Base-by-base conservation (phyloP, 2,888 invertebrate genomes). In the Frankliniella intonsa region DNA sequence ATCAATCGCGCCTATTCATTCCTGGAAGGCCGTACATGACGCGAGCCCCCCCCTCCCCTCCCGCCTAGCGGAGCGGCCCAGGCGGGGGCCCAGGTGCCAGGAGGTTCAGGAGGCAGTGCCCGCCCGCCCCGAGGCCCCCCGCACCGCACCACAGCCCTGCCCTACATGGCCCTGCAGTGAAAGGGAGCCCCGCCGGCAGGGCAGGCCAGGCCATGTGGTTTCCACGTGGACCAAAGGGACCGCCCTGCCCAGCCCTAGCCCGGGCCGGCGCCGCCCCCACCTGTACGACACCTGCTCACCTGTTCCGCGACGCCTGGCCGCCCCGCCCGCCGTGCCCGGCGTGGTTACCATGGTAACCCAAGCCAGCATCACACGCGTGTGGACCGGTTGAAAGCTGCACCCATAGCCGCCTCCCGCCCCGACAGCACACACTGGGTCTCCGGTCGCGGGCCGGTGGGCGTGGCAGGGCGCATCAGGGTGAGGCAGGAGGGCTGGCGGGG, bases 371-470 rank as follows among this genome's bases (percentile, higher is more conserved):
- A 69, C 51, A 55, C 65, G 10, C 80, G 79, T 38, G 49, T 27
- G 49, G 27, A 81, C 38, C 50, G 80, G 80, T 80, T 62, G 76
- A 81, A 65, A 81, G 81, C 81, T 80, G 81, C 82, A 80, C 81
- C 82, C 69, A 80, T 82, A 80, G 79, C 65, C 80, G 38, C 38
- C 38, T 38, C 38, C 38, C 38, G n/a, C 19, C 62, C 62, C 62
- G 0, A 14, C 62, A 62, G 62, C 19, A 17, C 62, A 62, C 62
- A 55, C 55, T 17, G 9, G 7, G 55, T 8, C 9, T 12, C 55
- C 55, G 14, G 55, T 17, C 17, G 55, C 55, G 17, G 38, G 55
- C 55, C 55, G 55, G 14, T 8, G 55, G 38, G 38, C 38, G 38
- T 38, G 38, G 38, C 38, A 38, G 38, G 55, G 19, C 55, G 55